Percentiles rank a stretch among this genome's conserved stretches.
Evolutionary conservation across 1,140 invertebrate genomes (phyloP).

Genomic region (Gonioctena quinquepunctata): DNA sequence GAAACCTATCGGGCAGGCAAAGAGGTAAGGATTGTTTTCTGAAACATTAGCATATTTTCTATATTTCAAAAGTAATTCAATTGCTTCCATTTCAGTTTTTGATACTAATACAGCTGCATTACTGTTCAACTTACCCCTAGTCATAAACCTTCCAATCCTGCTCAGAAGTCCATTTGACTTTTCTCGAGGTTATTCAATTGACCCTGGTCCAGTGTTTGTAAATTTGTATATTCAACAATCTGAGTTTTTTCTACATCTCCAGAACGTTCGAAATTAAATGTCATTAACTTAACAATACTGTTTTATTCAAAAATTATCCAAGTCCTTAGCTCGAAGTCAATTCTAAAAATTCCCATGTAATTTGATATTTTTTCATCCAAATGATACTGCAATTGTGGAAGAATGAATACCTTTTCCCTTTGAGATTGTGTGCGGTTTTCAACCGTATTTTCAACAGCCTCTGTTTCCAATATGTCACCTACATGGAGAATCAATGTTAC

Average conservation of each 20-base stretch:
- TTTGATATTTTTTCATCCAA: background rate
- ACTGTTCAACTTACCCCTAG: slow-evolving; percentile 1
- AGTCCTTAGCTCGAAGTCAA: background rate
- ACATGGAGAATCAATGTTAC: background rate
- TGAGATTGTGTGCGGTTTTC: slow-evolving; percentile 14
- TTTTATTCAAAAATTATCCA: background rate
- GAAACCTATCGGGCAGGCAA: background rate
- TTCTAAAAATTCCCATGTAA: background rate
- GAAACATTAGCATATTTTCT: background rate
- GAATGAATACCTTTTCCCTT: background rate
- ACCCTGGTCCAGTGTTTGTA: background rate
- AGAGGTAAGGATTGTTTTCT: slow-evolving; percentile 7
- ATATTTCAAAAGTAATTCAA: slow-evolving; percentile 1
- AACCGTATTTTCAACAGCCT: background rate
- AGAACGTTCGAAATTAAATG: slow-evolving; percentile 4
- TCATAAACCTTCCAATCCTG: background rate
- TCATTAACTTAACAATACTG: slow-evolving; percentile 2
- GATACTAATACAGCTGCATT: slow-evolving; percentile 1
- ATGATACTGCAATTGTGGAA: no score
- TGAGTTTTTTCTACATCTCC: slow-evolving; percentile 12
- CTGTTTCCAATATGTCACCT: slow-evolving; percentile 5
- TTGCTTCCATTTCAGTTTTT: background rate
- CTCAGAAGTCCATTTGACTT: background rate
- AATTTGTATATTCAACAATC: slow-evolving; percentile 11
- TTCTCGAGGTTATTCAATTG: background rate